Evolutionary conservation across 2,113 vertebrate genomes (phyloP).

Genomic region (Halichoerus grypus): DNA sequence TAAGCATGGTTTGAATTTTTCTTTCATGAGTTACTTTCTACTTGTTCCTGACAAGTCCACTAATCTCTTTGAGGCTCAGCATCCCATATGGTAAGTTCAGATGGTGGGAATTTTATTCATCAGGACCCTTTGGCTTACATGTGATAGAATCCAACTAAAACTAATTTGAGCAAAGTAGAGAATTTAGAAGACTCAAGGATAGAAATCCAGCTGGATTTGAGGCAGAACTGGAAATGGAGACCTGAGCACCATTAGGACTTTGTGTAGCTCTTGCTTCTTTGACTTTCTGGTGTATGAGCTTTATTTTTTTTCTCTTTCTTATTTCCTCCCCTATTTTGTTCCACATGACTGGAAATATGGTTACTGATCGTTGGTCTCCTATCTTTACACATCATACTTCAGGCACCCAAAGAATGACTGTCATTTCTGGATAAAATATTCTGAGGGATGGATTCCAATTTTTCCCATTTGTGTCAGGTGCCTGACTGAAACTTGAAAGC

Average conservation of each 20-base stretch:
- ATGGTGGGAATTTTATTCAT: background rate
- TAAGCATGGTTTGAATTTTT: background rate
- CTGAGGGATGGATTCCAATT: background rate
- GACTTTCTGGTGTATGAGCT: background rate
- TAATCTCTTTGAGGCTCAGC: background rate
- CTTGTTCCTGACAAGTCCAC: background rate
- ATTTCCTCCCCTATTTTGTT: background rate
- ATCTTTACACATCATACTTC: background rate
- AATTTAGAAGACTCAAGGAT: background rate
- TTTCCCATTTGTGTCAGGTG: background rate
- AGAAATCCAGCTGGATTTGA: background rate
- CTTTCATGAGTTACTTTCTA: slow-evolving; percentile 8
- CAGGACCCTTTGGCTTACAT: background rate
- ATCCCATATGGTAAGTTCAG: background rate
- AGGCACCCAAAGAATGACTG: background rate
- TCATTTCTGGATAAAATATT: background rate
- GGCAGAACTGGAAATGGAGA: background rate
- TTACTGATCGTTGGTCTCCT: background rate
- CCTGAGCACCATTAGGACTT: background rate
- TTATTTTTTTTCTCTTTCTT: background rate
- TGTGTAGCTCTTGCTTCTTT: background rate
- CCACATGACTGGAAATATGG: background rate
- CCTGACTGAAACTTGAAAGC: background rate
- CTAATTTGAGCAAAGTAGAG: background rate
- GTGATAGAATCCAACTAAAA: background rate